Evolutionary conservation across 2,113 vertebrate species (phyloP).

Genomic region (Rutilus rutilus): DNA sequence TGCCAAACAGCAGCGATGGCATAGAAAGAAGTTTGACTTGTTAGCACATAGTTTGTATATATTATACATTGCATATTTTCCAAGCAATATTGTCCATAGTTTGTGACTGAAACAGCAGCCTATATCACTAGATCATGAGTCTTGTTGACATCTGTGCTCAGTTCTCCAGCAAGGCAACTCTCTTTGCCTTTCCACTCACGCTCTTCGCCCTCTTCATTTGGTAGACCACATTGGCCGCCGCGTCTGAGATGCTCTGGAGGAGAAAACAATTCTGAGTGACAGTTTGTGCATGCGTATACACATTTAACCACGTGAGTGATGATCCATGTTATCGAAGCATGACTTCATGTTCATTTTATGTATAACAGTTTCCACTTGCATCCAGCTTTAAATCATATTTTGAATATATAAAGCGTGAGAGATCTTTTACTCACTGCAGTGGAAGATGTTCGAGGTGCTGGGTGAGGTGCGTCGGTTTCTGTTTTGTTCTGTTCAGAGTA

Average conservation of each 20-base stretch:
- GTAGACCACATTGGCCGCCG: constrained; percentile 76
- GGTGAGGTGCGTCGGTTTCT: background rate
- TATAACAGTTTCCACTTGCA: background rate
- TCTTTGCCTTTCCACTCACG: constrained; percentile 7
- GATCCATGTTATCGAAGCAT: background rate
- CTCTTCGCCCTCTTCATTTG: constrained; percentile 77
- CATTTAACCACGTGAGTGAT: background rate
- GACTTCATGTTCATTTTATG: background rate
- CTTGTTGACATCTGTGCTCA: constrained; percentile 4
- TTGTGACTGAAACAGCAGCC: background rate
- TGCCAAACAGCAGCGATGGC: background rate
- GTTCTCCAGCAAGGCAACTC: constrained; percentile 23
- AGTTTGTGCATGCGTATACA: background rate
- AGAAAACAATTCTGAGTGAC: background rate
- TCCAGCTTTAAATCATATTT: background rate
- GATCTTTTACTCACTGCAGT: constrained; percentile 7
- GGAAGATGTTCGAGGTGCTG: background rate
- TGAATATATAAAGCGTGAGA: background rate
- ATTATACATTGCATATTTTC: background rate
- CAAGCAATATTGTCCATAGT: background rate
- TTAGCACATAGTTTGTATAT: background rate
- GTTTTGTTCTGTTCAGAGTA: background rate
- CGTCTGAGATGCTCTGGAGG: constrained; percentile 71
- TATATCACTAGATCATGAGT: background rate
- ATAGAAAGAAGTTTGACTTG: background rate